These are phyloP conservation scores for Bombus waltoni DNA, from an alignment of 1,140 invertebrate genomes.

Conservation along the genomic window DNA sequence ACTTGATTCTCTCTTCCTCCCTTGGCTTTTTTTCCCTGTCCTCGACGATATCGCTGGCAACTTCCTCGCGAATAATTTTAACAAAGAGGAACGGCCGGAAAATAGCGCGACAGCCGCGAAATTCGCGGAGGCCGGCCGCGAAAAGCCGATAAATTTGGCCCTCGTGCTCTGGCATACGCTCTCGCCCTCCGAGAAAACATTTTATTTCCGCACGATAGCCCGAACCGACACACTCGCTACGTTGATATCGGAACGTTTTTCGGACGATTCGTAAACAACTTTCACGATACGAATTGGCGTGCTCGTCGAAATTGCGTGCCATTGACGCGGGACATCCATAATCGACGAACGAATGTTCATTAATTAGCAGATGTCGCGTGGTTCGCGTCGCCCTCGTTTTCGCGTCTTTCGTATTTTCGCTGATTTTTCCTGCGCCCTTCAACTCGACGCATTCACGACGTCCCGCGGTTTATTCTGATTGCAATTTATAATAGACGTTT, in stretches of 20 bases:
- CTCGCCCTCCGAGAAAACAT: conserved; percentile 57
- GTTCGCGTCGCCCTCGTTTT: neutral
- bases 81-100: conserved; percentile 35
- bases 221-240: neutral
- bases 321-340: conserved; percentile 33
- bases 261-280: conserved; percentile 62
- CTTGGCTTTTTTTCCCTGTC: neutral
- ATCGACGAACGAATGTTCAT: conserved; percentile 57
- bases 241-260: conserved; percentile 49
- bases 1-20: neutral
- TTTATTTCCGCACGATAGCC: conserved; percentile 58
- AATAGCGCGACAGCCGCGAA: conserved; percentile 45
- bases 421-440: neutral
- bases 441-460: too few relatives aligned
- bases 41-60: neutral
- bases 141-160: conserved; percentile 58
- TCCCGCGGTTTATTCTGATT: too few relatives aligned
- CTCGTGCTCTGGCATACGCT: neutral
- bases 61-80: conserved; percentile 30
- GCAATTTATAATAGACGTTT: too few relatives aligned
- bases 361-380: conserved; percentile 55
- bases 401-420: neutral
- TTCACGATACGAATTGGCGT: conserved; percentile 58
- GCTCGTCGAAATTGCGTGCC: conserved; percentile 63
- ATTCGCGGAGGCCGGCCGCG: conserved; percentile 43